Evolutionary conservation across 2,888 invertebrate species (phyloP).

Genomic region (Tuta absoluta): DNA sequence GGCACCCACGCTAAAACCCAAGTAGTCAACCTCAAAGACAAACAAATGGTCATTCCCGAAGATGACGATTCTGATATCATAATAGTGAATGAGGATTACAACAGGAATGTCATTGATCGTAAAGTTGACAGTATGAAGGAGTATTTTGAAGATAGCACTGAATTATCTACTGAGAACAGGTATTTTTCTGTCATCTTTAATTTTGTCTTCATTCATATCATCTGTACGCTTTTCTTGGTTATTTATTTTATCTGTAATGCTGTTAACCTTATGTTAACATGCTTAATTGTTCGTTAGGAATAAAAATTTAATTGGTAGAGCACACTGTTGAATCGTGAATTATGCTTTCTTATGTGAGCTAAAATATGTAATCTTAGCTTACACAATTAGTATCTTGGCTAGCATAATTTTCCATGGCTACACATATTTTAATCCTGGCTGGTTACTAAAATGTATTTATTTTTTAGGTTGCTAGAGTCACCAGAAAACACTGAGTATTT

Average conservation of each 20-base stretch:
- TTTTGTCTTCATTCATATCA: background rate
- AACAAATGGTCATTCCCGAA: conserved; percentile 69
- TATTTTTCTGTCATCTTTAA: conserved; percentile 32
- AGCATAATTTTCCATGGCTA: background rate
- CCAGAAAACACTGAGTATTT: conserved; percentile 80
- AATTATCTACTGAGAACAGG: conserved; percentile 44
- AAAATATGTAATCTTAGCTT: background rate
- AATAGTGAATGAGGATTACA: conserved; percentile 71
- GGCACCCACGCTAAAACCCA: conserved; percentile 58
- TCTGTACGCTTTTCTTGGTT: too few species aligned
- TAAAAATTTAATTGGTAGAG: too few species aligned
- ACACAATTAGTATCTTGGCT: background rate
- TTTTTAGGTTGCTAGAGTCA: conserved; percentile 61
- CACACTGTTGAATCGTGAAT: too few species aligned
- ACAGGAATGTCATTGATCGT: conserved; percentile 54
- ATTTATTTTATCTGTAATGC: too few species aligned
- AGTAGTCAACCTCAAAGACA: conserved; percentile 65
- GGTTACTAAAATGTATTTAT: conserved; percentile 15
- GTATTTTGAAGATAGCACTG: conserved; percentile 41
- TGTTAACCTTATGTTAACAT: too few species aligned
- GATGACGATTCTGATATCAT: conserved; percentile 73
- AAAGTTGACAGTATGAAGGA: conserved; percentile 48
- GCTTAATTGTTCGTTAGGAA: too few species aligned
- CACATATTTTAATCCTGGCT: background rate
- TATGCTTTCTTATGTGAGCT: too few species aligned